phyloP scores from a whole-genome alignment of 1,140 invertebrate genomes.

The Dufourea novaeangliae region DNA sequence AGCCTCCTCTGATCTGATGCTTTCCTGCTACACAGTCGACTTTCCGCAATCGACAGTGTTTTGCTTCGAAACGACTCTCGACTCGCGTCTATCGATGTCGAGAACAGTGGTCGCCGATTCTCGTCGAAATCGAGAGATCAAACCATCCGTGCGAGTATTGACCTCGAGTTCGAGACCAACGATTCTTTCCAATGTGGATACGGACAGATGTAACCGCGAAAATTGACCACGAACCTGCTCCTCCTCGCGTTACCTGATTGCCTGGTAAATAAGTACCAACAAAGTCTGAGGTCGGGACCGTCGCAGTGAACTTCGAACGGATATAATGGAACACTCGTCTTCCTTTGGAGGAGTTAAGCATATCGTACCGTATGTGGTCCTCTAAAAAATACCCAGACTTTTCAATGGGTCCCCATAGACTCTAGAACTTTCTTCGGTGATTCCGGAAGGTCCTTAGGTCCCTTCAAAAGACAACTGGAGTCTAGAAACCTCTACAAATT shows the following conservation, averaged over 20 bases:
- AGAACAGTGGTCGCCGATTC: slow-evolving; percentile 46
- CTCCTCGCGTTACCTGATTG: slow-evolving; percentile 53
- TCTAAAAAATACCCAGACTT: no score
- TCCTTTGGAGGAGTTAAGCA: neutral
- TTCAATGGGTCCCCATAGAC: no score
- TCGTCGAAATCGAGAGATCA: slow-evolving; percentile 57
- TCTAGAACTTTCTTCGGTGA: no score
- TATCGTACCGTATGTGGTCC: neutral
- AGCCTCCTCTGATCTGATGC: slow-evolving; percentile 55
- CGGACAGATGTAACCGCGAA: neutral
- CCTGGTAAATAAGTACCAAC: slow-evolving; percentile 72
- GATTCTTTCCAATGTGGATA: neutral
- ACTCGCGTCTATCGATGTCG: slow-evolving; percentile 58
- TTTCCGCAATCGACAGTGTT: slow-evolving; percentile 80
- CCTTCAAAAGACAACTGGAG: no score
- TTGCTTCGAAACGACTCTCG: slow-evolving; percentile 66
- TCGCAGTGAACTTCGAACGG: slow-evolving; percentile 42
- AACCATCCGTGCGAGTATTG: slow-evolving; percentile 51
- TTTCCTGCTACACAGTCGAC: slow-evolving; percentile 73
- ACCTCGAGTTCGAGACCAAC: slow-evolving; percentile 46
- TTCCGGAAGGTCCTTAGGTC: no score
- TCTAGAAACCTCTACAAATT: no score
- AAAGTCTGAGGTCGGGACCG: slow-evolving; percentile 75
- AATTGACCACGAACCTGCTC: neutral
- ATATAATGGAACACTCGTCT: slow-evolving; percentile 10